These are phyloP conservation scores for Octomys mimax DNA, from an alignment of 2,797 vertebrate species.

Conservation along the genomic window DNA sequence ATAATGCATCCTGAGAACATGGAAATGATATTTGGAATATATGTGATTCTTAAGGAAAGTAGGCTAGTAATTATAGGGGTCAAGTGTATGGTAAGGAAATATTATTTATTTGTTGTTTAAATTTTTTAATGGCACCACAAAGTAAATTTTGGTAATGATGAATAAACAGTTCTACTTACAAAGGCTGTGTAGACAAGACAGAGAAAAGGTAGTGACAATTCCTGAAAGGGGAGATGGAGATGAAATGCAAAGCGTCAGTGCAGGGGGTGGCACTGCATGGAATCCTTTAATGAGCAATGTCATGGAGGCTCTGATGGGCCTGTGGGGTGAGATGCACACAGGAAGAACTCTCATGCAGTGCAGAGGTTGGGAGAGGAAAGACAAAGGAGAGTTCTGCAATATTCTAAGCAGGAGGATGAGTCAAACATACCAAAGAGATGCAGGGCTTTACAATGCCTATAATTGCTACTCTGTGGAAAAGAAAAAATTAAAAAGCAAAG, in stretches of 20 bases:
- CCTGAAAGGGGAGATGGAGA: neutral
- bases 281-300: neutral
- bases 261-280: neutral
- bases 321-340: rapidly evolving
- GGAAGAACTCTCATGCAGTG: neutral
- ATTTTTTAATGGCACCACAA: neutral
- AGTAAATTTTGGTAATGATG: neutral
- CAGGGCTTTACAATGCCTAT: neutral
- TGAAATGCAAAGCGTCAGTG: neutral
- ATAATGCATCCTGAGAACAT: slow-evolving; percentile 19
- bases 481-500: neutral
- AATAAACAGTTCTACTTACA: neutral
- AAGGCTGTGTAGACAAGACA: neutral
- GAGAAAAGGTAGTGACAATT: neutral
- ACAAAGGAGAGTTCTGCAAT: neutral
- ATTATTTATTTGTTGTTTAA: neutral
- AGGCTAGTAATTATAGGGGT: neutral
- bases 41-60: neutral
- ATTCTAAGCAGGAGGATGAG: neutral
- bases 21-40: slow-evolving; percentile 5
- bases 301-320: neutral
- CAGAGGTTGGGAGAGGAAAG: neutral
- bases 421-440: neutral
- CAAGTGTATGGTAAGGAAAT: neutral
- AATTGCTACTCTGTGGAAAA: neutral